phyloP scores from a whole-genome alignment of 2,797 vertebrate species.

The Alauda arvensis region DNA sequence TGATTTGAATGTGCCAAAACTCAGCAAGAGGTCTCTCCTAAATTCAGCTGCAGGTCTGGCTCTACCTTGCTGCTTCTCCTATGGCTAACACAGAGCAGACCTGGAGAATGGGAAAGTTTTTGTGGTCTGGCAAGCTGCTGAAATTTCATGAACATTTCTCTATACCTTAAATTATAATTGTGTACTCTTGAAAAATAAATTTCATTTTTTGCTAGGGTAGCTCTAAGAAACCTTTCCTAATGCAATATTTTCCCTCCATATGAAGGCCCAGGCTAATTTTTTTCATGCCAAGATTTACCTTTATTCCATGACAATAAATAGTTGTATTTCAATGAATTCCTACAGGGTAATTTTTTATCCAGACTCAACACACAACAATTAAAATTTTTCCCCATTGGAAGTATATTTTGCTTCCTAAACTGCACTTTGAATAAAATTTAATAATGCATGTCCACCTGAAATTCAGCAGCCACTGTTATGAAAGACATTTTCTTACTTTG shows the following conservation, averaged over 20 bases:
- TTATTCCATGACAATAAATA: neutral
- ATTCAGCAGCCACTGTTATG: neutral
- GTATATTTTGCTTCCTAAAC: neutral
- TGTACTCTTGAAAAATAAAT: neutral
- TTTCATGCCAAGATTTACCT: neutral
- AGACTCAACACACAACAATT: neutral
- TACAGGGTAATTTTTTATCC: neutral
- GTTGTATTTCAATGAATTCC: neutral
- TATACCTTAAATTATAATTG: neutral
- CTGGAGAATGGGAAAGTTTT: neutral
- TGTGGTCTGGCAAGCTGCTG: neutral
- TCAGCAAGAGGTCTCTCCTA: neutral
- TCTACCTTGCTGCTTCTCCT: neutral
- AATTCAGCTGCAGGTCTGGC: neutral
- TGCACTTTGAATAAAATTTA: neutral
- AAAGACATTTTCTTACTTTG: neutral
- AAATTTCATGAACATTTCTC: neutral
- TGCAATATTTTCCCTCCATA: neutral
- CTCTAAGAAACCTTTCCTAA: neutral
- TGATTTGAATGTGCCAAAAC: neutral
- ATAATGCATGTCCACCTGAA: neutral
- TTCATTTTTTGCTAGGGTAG: neutral
- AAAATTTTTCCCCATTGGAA: neutral
- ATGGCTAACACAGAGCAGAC: neutral
- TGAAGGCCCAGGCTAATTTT: neutral